Conservation (phyloP, 1,140 invertebrate species). For the Halictus rubicundus region DNA sequence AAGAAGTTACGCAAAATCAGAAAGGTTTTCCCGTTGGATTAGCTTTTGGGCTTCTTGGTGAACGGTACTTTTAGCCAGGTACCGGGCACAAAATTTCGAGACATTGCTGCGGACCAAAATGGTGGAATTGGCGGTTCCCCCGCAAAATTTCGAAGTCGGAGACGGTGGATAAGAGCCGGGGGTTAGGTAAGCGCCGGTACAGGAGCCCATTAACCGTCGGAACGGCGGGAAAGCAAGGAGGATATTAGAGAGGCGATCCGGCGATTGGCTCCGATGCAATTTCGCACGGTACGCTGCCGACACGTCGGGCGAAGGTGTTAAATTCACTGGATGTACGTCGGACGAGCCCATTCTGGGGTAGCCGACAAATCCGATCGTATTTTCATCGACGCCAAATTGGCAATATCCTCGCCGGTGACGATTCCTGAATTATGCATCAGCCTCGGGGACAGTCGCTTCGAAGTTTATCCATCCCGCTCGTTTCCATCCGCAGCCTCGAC, state of each 20-base stretch:
- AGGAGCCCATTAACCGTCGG: constrained; percentile 34
- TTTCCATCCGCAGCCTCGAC: constrained; percentile 70
- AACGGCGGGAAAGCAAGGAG: constrained; percentile 53
- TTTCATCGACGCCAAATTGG: constrained; percentile 82
- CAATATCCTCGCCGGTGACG: constrained; percentile 81
- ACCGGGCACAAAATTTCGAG: no score
- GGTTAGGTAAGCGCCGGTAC: constrained; percentile 21
- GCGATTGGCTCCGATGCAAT: constrained; percentile 66
- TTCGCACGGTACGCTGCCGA: constrained; percentile 61
- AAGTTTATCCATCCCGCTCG: constrained; percentile 80
- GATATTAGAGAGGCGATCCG: constrained; percentile 55
- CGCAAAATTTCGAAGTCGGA: neutral
- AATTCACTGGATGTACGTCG: constrained; percentile 76
- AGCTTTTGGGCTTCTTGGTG: no score
- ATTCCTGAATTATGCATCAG: constrained; percentile 82
- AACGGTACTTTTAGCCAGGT: no score
- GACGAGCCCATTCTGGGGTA: constrained; percentile 66
- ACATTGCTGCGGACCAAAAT: no score
- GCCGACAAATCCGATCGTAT: constrained; percentile 81
- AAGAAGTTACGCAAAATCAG: no score
- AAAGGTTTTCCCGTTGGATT: no score
- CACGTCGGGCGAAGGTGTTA: constrained; percentile 74
- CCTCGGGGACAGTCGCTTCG: constrained; percentile 79
- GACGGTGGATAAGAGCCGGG: neutral
- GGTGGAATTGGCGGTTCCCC: no score